Percentiles rank a stretch among this genome's conserved stretches.
Conservation (phyloP, 2,888 invertebrate genomes). For the Sphecodes monilicornis region DNA sequence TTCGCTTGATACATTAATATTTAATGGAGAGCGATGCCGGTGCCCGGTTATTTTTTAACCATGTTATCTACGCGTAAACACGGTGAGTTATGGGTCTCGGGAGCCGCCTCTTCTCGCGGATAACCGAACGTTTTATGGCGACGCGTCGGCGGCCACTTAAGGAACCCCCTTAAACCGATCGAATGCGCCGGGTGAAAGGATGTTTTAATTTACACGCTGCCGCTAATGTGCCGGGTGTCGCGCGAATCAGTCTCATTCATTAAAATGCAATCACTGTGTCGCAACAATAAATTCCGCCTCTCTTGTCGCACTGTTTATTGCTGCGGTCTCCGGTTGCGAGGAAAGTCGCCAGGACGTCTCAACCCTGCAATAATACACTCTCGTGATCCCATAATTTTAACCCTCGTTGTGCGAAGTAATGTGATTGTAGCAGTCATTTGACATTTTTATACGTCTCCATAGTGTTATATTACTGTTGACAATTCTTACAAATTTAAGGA, state of each 20-base stretch:
- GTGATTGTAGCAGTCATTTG: not conserved
- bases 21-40: constrained; percentile 55
- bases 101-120: constrained; percentile 40
- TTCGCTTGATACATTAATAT: constrained; percentile 70
- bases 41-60: constrained; percentile 48
- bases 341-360: not conserved
- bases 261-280: constrained; percentile 50
- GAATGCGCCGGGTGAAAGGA: constrained; percentile 49
- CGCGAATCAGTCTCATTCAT: constrained; percentile 55
- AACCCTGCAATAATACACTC: not conserved
- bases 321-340: not conserved
- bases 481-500: too few species aligned
- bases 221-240: constrained; percentile 54
- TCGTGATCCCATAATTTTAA: not conserved
- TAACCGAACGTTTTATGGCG: constrained; percentile 61
- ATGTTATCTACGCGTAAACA: constrained; percentile 69
- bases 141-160: constrained; percentile 59
- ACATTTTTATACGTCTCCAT: not conserved
- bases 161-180: constrained; percentile 47
- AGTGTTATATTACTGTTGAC: not conserved
- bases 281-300: constrained; percentile 42
- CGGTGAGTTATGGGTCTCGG: constrained; percentile 54
- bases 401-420: too few species aligned
- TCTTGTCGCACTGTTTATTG: constrained; percentile 36
- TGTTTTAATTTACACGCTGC: constrained; percentile 62